Percentiles rank a stretch among this genome's conserved stretches.
These are phyloP conservation scores for Apamea crenata DNA, from an alignment of 2,888 invertebrate species.

Conservation along the genomic window DNA sequence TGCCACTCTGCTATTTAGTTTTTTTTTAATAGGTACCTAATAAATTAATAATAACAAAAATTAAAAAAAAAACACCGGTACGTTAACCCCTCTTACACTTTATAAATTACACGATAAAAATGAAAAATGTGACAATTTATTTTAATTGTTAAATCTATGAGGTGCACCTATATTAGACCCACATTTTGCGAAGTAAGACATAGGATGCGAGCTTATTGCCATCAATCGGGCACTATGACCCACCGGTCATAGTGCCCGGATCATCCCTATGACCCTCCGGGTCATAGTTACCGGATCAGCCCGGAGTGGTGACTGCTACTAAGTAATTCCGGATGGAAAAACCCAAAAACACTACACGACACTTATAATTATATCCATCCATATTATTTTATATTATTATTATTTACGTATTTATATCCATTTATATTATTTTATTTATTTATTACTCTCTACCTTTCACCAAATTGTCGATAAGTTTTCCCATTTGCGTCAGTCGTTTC, in stretches of 20 bases:
- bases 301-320: too few relatives aligned
- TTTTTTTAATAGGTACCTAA: too few relatives aligned
- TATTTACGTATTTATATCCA: background rate
- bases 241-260: too few relatives aligned
- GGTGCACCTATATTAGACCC: too few relatives aligned
- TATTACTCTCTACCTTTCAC: background rate
- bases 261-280: too few relatives aligned
- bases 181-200: too few relatives aligned
- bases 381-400: too few relatives aligned
- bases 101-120: too few relatives aligned
- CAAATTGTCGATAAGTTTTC: background rate
- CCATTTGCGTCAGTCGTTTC: background rate
- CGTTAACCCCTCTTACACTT: background rate
- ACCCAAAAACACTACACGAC: background rate
- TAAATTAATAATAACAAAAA: too few relatives aligned
- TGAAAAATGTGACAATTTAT: constrained; percentile 6
- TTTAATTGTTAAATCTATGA: constrained; percentile 20
- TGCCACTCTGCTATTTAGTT: too few relatives aligned
- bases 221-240: background rate
- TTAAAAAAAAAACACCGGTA: background rate
- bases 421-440: background rate
- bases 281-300: too few relatives aligned
- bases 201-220: background rate
- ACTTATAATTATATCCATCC: background rate
- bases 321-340: too few relatives aligned